phyloP scores from a whole-genome alignment of 1,140 invertebrate genomes.

The Cherax destructor region DNA sequence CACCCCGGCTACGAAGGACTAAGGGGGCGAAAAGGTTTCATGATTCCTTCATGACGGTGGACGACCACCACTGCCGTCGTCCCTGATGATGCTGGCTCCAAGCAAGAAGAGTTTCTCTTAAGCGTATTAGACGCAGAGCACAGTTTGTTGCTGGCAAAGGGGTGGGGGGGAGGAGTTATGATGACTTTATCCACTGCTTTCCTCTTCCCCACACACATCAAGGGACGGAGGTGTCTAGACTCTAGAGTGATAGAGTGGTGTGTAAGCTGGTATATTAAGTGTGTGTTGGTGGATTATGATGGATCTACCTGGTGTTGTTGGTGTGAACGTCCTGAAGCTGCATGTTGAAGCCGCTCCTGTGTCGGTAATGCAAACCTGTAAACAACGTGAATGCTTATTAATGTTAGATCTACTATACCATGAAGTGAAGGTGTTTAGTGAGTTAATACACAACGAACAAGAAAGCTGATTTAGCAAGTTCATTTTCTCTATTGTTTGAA shows the following conservation, averaged over 20 bases:
- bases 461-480: too few species aligned
- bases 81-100: constrained; percentile 18
- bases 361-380: too few species aligned
- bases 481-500: too few species aligned
- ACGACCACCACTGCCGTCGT: background rate
- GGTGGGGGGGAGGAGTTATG: background rate
- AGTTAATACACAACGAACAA: too few species aligned
- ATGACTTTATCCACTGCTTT: background rate
- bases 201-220: background rate
- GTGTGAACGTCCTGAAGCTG: background rate
- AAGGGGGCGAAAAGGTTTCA: background rate
- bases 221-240: background rate
- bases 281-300: background rate
- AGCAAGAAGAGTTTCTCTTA: constrained; percentile 22
- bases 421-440: too few species aligned
- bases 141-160: constrained; percentile 9
- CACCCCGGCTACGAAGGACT: too few species aligned
- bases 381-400: too few species aligned
- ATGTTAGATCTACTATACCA: too few species aligned
- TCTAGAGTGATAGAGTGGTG: background rate
- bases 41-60: background rate
- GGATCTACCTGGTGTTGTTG: background rate
- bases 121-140: constrained; percentile 11
- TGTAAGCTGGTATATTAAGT: background rate
- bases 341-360: too few species aligned